Base-by-base conservation (phyloP, 30 jellyfish, hydroid and myxozoan species). In the Pseudorhiza aurosa region DNA sequence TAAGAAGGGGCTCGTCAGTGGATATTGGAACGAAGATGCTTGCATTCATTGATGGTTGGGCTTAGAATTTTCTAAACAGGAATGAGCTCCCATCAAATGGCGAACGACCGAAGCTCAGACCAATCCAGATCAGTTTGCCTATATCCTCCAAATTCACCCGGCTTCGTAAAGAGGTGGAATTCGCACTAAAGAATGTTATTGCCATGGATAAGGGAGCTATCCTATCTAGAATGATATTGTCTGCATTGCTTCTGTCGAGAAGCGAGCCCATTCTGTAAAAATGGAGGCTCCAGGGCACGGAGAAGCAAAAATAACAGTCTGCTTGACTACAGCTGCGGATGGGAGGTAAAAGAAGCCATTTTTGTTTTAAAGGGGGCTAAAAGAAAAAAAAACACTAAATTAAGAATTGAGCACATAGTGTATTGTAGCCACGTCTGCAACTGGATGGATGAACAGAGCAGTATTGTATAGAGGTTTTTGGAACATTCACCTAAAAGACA, bases 281-380 rank as follows among this genome's bases (percentile, higher is more conserved):
- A 24, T 70, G 72, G 44, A 40, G 22, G 44, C 84, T 8, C 40
- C 79, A 4, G 72, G 84, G n/a, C 84, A 70, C 26, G 84, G 44
- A 45, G 44, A 70, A 45, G 84, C 84, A 70, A 70, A 70, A 21
- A 8, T 70, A 37, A 70, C 84, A 7, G 72, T 70, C 43, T 70
- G 84, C 84, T 40, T 70, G 44, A 70, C 84, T 3, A 77, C 84
- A 37, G 44, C 84, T 40, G 84, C 84, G 44, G 93, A 81, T 69
- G 93, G 93, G 43, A 31, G 33, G 10, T 37, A 65, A 45, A 3
- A 18, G 58, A 81, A 27, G 53, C 93, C 93, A 4, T 79, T 81
- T 51, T 65, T 81, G 24, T 87, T 68, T 22, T 81, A 69, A 24
- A 32, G 27, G 60, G 93, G 91, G 19, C 92, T 92, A 4, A 81